Evolutionary conservation across 2,797 vertebrate species (phyloP).

Genomic region (Spinus pinus): DNA sequence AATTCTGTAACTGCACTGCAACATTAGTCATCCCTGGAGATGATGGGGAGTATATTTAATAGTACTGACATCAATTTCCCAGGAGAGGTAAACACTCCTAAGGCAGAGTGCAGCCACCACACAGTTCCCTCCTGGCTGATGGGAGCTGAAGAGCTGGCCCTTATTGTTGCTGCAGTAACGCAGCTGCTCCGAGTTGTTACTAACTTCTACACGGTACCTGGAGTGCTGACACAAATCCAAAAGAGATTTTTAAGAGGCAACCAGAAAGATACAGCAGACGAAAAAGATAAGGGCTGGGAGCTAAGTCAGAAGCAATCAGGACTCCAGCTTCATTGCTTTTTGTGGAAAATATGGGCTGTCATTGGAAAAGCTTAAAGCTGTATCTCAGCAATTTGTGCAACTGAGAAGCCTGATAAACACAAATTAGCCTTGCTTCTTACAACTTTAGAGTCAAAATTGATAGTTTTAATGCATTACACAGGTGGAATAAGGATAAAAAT

Average conservation of each 20-base stretch:
- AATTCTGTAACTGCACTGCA: not conserved
- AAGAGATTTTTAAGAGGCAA: not conserved
- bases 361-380: slow-evolving; percentile 9
- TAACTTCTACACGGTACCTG: not conserved
- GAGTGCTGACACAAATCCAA: slow-evolving; percentile 4
- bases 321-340: not conserved
- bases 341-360: not conserved
- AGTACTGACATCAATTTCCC: not conserved
- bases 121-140: not conserved
- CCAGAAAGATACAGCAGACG: not conserved
- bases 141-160: not conserved
- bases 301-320: not conserved
- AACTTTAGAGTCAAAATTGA: not conserved
- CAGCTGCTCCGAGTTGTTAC: not conserved
- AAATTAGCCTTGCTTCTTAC: slow-evolving; percentile 8
- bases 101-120: not conserved
- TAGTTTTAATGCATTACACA: slow-evolving; percentile 19
- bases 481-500: not conserved
- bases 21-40: not conserved
- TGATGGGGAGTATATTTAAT: not conserved
- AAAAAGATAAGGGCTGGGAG: not conserved
- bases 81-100: not conserved
- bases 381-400: slow-evolving; percentile 11
- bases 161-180: not conserved
- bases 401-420: not conserved